Percentiles rank a stretch among this genome's conserved stretches.
Conservation (phyloP, 2,797 vertebrate species). For the Harpagifer antarcticus region DNA sequence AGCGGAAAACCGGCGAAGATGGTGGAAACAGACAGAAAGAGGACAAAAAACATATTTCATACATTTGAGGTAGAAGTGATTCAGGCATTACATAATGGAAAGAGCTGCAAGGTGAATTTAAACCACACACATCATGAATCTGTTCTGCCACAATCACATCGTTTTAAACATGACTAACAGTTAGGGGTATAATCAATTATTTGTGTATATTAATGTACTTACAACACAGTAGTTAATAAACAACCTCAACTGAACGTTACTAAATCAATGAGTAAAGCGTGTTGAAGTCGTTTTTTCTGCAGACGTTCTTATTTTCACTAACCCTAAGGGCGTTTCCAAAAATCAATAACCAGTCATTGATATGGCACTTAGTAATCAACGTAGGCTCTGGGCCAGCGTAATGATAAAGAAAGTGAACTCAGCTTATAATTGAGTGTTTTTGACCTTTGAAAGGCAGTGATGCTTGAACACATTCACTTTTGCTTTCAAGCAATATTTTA, state of each 20-base stretch:
- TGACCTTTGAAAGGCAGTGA: conserved; percentile 10
- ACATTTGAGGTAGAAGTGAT: neutral
- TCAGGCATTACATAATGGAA: neutral
- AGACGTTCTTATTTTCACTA: neutral
- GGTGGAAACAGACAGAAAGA: neutral
- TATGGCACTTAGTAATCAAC: conserved; percentile 12
- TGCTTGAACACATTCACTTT: neutral
- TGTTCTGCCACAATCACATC: neutral
- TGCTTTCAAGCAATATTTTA: neutral
- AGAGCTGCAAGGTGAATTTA: neutral
- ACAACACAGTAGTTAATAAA: neutral
- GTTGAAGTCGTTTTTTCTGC: neutral
- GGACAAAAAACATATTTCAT: neutral
- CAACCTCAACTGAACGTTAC: neutral
- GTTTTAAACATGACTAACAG: neutral
- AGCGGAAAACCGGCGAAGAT: neutral
- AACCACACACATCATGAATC: conserved; percentile 6
- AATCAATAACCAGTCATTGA: conserved; percentile 10
- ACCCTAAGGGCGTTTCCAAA: neutral
- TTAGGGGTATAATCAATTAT: neutral
- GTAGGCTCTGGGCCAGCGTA: neutral
- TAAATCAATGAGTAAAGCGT: neutral
- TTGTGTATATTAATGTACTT: neutral
- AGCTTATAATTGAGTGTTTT: conserved; percentile 5
- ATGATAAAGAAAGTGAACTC: conserved; percentile 9